Conservation (phyloP, 2,888 invertebrate species). For the Leptothorax acervorum region DNA sequence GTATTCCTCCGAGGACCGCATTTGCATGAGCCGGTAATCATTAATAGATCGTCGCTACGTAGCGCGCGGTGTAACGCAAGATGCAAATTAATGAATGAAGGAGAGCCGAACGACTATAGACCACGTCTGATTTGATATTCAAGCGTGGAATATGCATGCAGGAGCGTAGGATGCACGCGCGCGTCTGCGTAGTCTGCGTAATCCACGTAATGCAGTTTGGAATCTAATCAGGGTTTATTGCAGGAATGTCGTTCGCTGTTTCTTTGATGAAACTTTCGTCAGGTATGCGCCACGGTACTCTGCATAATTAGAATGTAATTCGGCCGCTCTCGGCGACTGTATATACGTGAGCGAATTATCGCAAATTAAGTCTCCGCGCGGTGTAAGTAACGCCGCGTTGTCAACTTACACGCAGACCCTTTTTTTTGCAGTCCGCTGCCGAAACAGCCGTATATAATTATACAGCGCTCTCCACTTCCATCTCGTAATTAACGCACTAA, state of each 20-base stretch:
- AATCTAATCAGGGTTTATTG: constrained; percentile 66
- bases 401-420: constrained; percentile 1
- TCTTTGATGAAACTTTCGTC: constrained; percentile 63
- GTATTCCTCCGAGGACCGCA: constrained; percentile 39
- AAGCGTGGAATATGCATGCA: constrained; percentile 47
- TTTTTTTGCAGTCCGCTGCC: constrained; percentile 7
- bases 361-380: constrained; percentile 36
- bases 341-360: constrained; percentile 47
- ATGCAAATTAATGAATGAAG: constrained; percentile 54
- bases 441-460: constrained; percentile 29
- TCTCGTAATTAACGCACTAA: constrained; percentile 46
- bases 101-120: constrained; percentile 45
- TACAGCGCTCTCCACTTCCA: constrained; percentile 3
- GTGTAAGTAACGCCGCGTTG: constrained; percentile 26
- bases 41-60: constrained; percentile 51
- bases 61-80: constrained; percentile 47
- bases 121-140: constrained; percentile 52
- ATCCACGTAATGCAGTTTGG: constrained; percentile 52
- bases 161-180: constrained; percentile 1
- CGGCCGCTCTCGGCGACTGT: constrained; percentile 17
- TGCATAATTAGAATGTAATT: constrained; percentile 66
- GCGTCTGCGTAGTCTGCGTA: constrained; percentile 28
- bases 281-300: constrained; percentile 61
- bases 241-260: constrained; percentile 57
- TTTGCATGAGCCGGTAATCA: constrained; percentile 55